Base-by-base conservation (phyloP, 2,888 invertebrate species). In the Drosophila neutralis region DNA sequence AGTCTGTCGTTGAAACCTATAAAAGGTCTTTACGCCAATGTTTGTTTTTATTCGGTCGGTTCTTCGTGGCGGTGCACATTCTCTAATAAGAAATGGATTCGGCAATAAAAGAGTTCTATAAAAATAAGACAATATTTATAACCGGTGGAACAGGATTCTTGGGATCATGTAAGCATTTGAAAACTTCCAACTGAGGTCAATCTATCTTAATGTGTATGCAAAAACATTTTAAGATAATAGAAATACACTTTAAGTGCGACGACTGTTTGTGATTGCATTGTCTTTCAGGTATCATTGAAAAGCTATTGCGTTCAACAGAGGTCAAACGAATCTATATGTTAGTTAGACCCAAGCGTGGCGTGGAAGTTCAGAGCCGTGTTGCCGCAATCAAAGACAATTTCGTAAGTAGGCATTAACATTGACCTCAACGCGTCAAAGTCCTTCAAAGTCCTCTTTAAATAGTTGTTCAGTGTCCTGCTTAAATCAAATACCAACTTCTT, bases 111-210 rank as follows among this genome's bases (percentile, higher is more conserved):
- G 31, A 31, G 5, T 51, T 51, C n/a, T 51, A 51, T 51, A 31
- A 51, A 31, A 51, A 51, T 6, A 51, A 33, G 31, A 51, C 51
- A n/a, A n/a, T 51, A 31, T 33, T 31, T 27, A 21, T 51, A 21
- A 51, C 51, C 3, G 51, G 51, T 18, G 51, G 51, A 18, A 51
- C 51, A 51, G 51, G 51, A 51, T 51, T 13, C 11, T n/a, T 51
- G 31, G 51, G 51, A 51, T n/a, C 51, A 31, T 2, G 51, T 51
- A 51, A 51, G 31, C 31, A 51, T 29, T 35, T 13, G 1, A 13
- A 35, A 18, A 18, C n/a, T 29, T 4, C 29, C 18, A 45, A 45
- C 31, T 11, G 6, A 2, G 13, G 2, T 18, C 1, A 31, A n/a
- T 3, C 29, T 31, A 18, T 13, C 18, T 31, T 10, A 31, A 10